Conservation (phyloP, 2,888 invertebrate species). For the Strigamia maritima region DNA sequence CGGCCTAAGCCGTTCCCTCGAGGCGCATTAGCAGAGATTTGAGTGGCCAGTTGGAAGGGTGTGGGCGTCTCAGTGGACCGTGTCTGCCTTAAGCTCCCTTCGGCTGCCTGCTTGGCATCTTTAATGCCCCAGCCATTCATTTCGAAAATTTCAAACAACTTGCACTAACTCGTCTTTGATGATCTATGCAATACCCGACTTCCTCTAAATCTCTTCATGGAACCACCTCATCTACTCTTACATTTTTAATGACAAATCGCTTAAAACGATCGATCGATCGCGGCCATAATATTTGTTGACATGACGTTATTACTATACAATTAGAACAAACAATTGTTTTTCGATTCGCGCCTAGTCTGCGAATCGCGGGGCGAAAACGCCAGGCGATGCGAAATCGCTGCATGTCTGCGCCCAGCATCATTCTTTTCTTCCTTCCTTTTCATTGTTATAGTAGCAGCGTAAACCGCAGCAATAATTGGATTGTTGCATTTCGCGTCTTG, state of each 20-base stretch:
- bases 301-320: too few relatives aligned
- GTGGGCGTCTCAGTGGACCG: slow-evolving; percentile 25
- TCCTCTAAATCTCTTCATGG: not conserved
- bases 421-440: not conserved
- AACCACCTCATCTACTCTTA: too few relatives aligned
- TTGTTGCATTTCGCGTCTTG: slow-evolving; percentile 27
- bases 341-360: too few relatives aligned
- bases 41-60: slow-evolving; percentile 26
- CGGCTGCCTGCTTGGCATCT: slow-evolving; percentile 13
- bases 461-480: slow-evolving; percentile 9
- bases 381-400: too few relatives aligned
- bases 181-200: not conserved
- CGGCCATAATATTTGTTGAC: too few relatives aligned
- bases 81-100: not conserved
- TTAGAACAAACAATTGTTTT: too few relatives aligned
- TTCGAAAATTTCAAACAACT: not conserved
- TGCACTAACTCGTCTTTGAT: not conserved
- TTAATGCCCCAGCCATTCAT: slow-evolving; percentile 7
- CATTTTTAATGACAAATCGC: not conserved
- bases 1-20: slow-evolving; percentile 14
- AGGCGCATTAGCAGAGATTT: slow-evolving; percentile 27
- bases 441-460: not conserved
- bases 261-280: slow-evolving; percentile 4
- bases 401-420: too few relatives aligned
- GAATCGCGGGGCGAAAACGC: too few relatives aligned